Conservation (phyloP, 2,888 invertebrate species). For the Plebejus argus region DNA sequence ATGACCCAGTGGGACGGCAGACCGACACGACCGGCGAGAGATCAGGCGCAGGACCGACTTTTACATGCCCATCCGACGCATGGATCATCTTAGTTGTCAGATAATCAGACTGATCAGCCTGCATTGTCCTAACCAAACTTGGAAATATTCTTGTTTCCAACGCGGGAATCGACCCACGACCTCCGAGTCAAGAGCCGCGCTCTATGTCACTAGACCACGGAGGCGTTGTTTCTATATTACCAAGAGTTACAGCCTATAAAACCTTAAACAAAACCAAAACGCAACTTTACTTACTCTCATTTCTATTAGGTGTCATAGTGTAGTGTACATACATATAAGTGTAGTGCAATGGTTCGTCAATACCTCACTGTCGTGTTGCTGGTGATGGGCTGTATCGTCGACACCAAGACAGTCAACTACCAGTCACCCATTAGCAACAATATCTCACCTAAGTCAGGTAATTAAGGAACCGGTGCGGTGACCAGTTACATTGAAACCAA, state of each 20-base stretch:
- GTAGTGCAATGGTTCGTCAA: constrained; percentile 58
- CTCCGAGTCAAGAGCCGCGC: too few species aligned
- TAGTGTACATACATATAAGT: constrained; percentile 28
- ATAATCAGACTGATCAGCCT: too few species aligned
- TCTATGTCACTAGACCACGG: too few species aligned
- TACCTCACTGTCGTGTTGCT: constrained; percentile 55
- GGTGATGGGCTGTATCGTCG: constrained; percentile 62
- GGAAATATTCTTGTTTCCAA: too few species aligned
- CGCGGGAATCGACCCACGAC: too few species aligned
- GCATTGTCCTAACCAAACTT: too few species aligned
- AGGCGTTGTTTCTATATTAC: too few species aligned
- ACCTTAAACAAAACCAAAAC: neutral
- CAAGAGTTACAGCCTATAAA: neutral
- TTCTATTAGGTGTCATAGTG: constrained; percentile 47
- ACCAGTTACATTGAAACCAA: neutral
- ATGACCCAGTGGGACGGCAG: too few species aligned
- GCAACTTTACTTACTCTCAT: neutral
- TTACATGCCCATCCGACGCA: too few species aligned
- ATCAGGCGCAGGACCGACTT: too few species aligned
- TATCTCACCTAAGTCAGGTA: constrained; percentile 62
- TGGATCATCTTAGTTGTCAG: too few species aligned
- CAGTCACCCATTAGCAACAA: constrained; percentile 54
- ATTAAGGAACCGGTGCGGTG: constrained; percentile 32
- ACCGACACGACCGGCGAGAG: too few species aligned
- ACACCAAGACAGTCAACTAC: constrained; percentile 62